phyloP scores from a whole-genome alignment of 2,113 vertebrate genomes.

The human region GRCh38 chr2:156290501-156291000 shows the following conservation, averaged over 20 bases:
- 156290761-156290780: neutral
- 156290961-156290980: neutral
- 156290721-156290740: neutral
- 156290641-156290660: neutral
- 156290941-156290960: neutral
- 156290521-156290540: neutral
- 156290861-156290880: neutral
- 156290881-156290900: neutral
- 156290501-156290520: neutral
- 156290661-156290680: neutral
- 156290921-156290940: neutral
- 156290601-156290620: neutral
- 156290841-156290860: neutral
- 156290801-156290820: neutral
- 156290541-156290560: neutral
- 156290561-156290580: neutral
- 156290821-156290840: neutral
- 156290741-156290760: neutral
- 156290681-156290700: neutral
- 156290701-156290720: neutral
- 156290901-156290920: neutral
- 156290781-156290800: neutral
- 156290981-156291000: neutral
- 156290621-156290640: neutral
- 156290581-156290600: neutral